Conservation (phyloP, 2,797 vertebrate species). For the Malacoraja senta region DNA sequence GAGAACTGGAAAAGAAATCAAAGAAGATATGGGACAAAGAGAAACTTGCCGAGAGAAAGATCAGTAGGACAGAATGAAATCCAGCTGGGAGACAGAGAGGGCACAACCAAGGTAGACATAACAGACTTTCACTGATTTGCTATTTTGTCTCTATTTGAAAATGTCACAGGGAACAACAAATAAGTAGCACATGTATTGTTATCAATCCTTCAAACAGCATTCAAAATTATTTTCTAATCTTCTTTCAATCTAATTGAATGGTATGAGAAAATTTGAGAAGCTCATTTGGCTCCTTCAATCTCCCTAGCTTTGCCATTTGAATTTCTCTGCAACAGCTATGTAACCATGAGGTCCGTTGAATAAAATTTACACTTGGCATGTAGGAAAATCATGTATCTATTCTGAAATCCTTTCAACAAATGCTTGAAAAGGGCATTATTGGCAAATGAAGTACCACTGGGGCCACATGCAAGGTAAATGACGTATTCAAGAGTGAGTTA, state of each 20-base stretch:
- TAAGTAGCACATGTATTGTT: conserved; percentile 10
- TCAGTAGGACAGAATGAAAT: conserved; percentile 30
- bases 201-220: neutral
- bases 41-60: neutral
- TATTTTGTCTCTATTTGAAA: conserved; percentile 21
- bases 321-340: neutral
- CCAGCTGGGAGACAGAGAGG: neutral
- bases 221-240: neutral
- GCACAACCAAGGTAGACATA: neutral
- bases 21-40: conserved; percentile 10
- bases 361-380: neutral
- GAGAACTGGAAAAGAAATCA: conserved; percentile 9
- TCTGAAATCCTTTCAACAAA: neutral
- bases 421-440: neutral
- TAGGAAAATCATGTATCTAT: neutral
- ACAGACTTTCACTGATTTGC: neutral
- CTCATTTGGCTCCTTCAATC: neutral
- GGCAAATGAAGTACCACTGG: neutral
- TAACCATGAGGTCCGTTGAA: neutral
- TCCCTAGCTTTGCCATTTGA: neutral
- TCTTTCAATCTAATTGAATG: conserved; percentile 12
- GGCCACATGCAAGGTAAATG: neutral
- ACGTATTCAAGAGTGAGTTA: no score
- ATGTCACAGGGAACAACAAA: conserved; percentile 33
- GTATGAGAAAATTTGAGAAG: neutral